A percentile compares a stretch with the other conserved stretches of the same genome.
Conservation (phyloP, 2,113 vertebrate species). For the Oophaga pumilio region DNA sequence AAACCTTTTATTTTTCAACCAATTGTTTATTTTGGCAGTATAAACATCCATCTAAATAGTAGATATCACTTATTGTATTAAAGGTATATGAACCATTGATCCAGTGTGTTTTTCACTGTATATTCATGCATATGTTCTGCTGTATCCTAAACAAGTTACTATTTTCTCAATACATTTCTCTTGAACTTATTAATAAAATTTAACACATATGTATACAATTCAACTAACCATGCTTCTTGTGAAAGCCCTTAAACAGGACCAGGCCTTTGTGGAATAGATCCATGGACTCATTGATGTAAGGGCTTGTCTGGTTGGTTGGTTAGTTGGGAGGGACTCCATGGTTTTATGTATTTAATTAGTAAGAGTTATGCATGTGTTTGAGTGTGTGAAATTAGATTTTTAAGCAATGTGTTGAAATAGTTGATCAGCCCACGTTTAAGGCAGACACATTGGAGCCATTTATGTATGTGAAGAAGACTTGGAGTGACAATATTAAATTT, state of each 20-base stretch:
- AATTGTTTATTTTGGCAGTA: too few relatives aligned
- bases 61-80: not conserved
- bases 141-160: not conserved
- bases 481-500: not conserved
- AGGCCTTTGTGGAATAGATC: not conserved
- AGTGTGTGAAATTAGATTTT: not conserved
- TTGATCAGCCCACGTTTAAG: not conserved
- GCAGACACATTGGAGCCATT: conserved; percentile 20
- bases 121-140: not conserved
- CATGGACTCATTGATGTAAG: not conserved
- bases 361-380: not conserved
- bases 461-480: not conserved
- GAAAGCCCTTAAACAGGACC: not conserved
- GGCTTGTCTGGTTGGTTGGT: not conserved
- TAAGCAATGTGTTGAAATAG: not conserved
- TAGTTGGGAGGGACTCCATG: too few relatives aligned
- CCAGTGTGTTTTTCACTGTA: not conserved
- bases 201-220: not conserved
- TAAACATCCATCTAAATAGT: not conserved
- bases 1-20: too few relatives aligned
- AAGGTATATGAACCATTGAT: not conserved
- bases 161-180: not conserved
- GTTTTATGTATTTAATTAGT: not conserved
- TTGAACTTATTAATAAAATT: not conserved
- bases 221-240: not conserved